phyloP scores from a whole-genome alignment of 1,140 invertebrate genomes.

The Olivierus martensii region DNA sequence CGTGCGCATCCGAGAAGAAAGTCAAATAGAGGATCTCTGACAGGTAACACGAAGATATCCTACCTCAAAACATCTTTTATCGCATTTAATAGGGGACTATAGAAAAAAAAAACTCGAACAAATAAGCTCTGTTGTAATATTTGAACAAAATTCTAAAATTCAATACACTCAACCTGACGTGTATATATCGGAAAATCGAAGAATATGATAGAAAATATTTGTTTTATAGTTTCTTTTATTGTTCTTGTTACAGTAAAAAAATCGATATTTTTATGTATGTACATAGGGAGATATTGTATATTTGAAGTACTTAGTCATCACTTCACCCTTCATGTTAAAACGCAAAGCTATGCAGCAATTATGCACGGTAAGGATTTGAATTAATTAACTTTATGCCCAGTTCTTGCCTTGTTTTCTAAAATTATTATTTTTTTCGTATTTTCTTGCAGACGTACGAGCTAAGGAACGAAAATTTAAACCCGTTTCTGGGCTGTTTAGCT shows the following conservation, averaged over 20 bases:
- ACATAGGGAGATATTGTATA: constrained; percentile 69
- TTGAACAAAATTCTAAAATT: not conserved
- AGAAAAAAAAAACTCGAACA: too few relatives aligned
- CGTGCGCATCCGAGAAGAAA: too few relatives aligned
- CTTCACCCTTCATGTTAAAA: constrained; percentile 50
- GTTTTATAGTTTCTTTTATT: too few relatives aligned
- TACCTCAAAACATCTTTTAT: too few relatives aligned
- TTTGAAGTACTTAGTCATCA: constrained; percentile 45
- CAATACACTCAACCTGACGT: not conserved
- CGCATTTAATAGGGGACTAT: too few relatives aligned
- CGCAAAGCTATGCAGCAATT: constrained; percentile 61
- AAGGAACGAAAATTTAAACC: constrained; percentile 87
- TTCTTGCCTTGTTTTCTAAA: not conserved
- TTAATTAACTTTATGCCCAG: not conserved
- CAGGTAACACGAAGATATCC: too few relatives aligned
- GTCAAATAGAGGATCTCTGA: too few relatives aligned
- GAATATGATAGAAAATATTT: too few relatives aligned
- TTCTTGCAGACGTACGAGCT: constrained; percentile 53
- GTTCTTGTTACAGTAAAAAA: constrained; percentile 3
- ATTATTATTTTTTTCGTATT: not conserved
- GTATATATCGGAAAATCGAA: too few relatives aligned
- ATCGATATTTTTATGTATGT: constrained; percentile 23
- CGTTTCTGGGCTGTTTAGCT: constrained; percentile 86
- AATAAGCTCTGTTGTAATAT: not conserved
- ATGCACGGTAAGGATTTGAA: constrained; percentile 44